A percentile compares a stretch with the other conserved stretches of the same genome.
These are phyloP conservation scores for Picathartes gymnocephalus DNA, from an alignment of 2,113 vertebrate genomes.

Conservation along the genomic window DNA sequence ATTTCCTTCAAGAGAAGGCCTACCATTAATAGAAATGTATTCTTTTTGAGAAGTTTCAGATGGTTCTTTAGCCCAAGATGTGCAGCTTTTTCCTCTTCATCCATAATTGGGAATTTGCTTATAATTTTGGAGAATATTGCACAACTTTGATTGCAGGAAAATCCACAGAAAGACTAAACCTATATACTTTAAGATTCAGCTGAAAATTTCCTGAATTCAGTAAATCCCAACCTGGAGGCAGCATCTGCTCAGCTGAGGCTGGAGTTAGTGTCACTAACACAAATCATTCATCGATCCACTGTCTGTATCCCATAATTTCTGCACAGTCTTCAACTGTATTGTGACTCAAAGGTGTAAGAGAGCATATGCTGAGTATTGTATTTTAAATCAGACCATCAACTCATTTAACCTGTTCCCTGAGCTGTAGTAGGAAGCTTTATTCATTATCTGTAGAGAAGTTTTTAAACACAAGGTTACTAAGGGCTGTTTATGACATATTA, in stretches of 20 bases:
- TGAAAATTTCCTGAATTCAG: neutral
- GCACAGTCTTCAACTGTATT: neutral
- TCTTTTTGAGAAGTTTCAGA: neutral
- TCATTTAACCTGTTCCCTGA: neutral
- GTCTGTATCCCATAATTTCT: neutral
- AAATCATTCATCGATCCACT: neutral
- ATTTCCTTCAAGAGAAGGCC: neutral
- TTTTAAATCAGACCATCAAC: neutral
- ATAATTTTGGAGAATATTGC: neutral
- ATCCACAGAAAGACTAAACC: neutral
- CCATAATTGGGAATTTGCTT: neutral
- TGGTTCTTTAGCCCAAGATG: neutral
- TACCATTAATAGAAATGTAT: neutral
- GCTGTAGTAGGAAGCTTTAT: neutral
- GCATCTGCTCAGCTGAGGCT: neutral
- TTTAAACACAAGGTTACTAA: neutral
- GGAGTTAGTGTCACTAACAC: neutral
- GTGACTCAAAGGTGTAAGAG: neutral
- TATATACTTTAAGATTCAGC: neutral
- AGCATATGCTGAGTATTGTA: neutral
- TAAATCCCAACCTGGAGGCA: neutral
- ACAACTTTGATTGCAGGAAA: neutral
- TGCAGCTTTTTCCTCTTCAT: neutral
- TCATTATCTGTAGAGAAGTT: neutral
- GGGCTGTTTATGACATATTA: neutral